A percentile compares a stretch with the other conserved stretches of the same genome.
These are phyloP conservation scores for Trissolcus basalis DNA, from an alignment of 1,140 invertebrate species.

Conservation along the genomic window DNA sequence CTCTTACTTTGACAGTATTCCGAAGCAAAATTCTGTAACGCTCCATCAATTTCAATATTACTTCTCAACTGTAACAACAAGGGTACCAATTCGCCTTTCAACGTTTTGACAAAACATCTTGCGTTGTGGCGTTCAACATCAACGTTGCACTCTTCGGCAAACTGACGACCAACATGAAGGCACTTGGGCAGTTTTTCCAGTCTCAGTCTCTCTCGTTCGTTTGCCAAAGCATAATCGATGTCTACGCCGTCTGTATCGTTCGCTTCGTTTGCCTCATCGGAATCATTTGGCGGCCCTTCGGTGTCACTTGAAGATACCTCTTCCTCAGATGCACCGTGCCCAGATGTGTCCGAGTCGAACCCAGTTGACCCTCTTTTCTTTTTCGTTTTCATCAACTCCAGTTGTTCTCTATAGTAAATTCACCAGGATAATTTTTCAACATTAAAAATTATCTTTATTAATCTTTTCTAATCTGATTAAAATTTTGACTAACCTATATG, in stretches of 20 bases:
- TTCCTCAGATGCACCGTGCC: slow-evolving; percentile 73
- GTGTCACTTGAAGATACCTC: slow-evolving; percentile 77
- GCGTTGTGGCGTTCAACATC: slow-evolving; percentile 88
- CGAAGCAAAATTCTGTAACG: slow-evolving; percentile 92
- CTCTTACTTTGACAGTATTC: slow-evolving; percentile 88
- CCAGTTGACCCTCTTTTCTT: slow-evolving; percentile 66
- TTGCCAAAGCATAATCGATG: slow-evolving; percentile 73
- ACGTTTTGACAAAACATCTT: slow-evolving; percentile 83
- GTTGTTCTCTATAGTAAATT: slow-evolving; percentile 70
- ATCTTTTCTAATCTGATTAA: background rate
- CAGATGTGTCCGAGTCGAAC: slow-evolving; percentile 80
- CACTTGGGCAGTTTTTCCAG: slow-evolving; percentile 82
- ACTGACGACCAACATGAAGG: slow-evolving; percentile 77
- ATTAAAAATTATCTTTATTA: too few relatives aligned
- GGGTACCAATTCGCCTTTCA: slow-evolving; percentile 83
- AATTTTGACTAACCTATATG: slow-evolving; percentile 78
- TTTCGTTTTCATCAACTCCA: slow-evolving; percentile 75
- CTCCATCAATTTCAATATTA: slow-evolving; percentile 91
- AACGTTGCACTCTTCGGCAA: slow-evolving; percentile 82
- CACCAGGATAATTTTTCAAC: too few relatives aligned
- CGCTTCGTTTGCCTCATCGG: slow-evolving; percentile 76
- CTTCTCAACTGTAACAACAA: slow-evolving; percentile 83
- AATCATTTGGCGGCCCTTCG: slow-evolving; percentile 80
- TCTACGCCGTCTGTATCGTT: slow-evolving; percentile 70
- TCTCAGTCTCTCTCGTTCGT: slow-evolving; percentile 76